Conservation (phyloP, 1,140 invertebrate species). For the Nixonia krombeini region DNA sequence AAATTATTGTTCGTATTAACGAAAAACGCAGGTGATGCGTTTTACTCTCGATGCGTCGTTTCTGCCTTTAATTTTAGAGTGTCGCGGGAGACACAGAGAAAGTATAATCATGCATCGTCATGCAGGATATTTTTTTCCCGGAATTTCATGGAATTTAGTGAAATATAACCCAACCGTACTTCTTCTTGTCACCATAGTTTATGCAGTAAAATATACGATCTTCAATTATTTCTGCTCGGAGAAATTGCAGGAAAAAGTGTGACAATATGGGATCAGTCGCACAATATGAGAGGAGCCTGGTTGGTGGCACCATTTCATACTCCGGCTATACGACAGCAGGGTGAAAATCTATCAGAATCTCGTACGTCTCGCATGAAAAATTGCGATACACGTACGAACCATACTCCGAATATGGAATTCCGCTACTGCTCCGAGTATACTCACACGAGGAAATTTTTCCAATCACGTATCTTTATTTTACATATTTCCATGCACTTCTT, state of each 20-base stretch:
- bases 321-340: background rate
- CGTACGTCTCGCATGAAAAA: background rate
- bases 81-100: too few relatives aligned
- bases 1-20: too few relatives aligned
- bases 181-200: too few relatives aligned
- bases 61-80: too few relatives aligned
- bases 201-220: background rate
- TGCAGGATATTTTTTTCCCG: too few relatives aligned
- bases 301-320: background rate
- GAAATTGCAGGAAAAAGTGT: background rate
- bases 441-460: background rate
- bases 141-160: too few relatives aligned
- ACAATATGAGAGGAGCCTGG: background rate
- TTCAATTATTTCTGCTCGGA: background rate
- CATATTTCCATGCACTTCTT: slow-evolving; percentile 6
- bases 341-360: slow-evolving; percentile 2
- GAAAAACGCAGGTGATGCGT: too few relatives aligned
- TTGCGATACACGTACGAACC: background rate
- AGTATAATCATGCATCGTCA: too few relatives aligned
- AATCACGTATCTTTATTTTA: slow-evolving; percentile 1
- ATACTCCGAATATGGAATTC: background rate
- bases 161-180: too few relatives aligned
- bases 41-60: too few relatives aligned
- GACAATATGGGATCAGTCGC: background rate
- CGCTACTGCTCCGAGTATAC: background rate